Evolutionary conservation across 1,140 invertebrate species (phyloP).

Genomic region (Ooceraea biroi): DNA sequence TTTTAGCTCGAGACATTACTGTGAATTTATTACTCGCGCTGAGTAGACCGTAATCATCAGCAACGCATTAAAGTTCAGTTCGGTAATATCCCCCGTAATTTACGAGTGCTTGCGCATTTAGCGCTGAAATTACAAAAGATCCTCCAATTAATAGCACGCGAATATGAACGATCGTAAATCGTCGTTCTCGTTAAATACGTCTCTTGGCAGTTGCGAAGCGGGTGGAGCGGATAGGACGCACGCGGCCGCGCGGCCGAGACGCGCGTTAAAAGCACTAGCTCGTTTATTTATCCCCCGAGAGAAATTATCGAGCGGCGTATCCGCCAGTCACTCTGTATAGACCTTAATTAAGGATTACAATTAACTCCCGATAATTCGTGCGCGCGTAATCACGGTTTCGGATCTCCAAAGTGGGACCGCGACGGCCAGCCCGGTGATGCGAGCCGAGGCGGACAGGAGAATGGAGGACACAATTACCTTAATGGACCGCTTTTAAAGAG

Average conservation of each 20-base stretch:
- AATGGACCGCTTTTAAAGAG: slow-evolving; percentile 70
- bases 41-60: not conserved
- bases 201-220: not conserved
- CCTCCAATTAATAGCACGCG: not conserved
- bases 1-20: slow-evolving; percentile 3
- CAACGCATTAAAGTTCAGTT: not conserved
- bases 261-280: not conserved
- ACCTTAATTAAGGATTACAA: slow-evolving; percentile 78
- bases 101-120: not conserved
- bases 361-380: slow-evolving; percentile 79
- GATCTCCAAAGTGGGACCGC: too few relatives aligned
- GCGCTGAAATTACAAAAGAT: not conserved
- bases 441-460: slow-evolving; percentile 49
- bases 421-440: slow-evolving; percentile 21
- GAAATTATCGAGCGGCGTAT: slow-evolving; percentile 36
- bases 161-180: not conserved
- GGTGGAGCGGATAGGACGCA: not conserved
- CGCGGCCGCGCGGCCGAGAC: not conserved
- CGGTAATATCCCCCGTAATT: not conserved
- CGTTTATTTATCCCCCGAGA: slow-evolving; percentile 20
- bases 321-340: slow-evolving; percentile 39
- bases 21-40: not conserved
- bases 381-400: slow-evolving; percentile 69
- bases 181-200: not conserved
- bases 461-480: slow-evolving; percentile 71